phyloP scores from a whole-genome alignment of 2,797 vertebrate species.

The Poeciliopsis turneri region DNA sequence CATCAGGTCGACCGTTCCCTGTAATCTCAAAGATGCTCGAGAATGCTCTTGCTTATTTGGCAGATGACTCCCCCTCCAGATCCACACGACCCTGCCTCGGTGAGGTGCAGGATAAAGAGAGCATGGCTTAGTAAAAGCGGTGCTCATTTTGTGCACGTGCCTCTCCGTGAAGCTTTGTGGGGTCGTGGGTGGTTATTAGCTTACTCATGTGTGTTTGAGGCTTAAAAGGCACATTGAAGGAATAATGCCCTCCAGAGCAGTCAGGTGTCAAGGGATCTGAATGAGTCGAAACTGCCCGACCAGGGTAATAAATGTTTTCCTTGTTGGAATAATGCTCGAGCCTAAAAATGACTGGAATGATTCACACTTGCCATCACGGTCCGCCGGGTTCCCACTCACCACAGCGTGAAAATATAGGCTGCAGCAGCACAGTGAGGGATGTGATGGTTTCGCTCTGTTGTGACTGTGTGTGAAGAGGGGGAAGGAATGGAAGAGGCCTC shows the following conservation, averaged over 20 bases:
- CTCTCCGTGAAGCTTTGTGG: neutral
- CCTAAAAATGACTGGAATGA: constrained; percentile 59
- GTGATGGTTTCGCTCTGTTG: constrained; percentile 37
- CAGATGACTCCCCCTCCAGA: neutral
- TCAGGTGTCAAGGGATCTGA: constrained; percentile 38
- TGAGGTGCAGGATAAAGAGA: constrained; percentile 3
- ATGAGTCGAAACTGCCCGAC: constrained; percentile 39
- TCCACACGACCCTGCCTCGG: constrained; percentile 35
- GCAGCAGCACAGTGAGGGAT: constrained; percentile 49
- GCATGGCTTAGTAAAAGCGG: constrained; percentile 24
- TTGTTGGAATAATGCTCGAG: constrained; percentile 52
- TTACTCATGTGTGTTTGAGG: constrained; percentile 6
- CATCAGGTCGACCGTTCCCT: neutral
- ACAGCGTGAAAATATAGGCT: constrained; percentile 54
- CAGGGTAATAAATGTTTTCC: constrained; percentile 56
- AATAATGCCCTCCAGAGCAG: constrained; percentile 34
- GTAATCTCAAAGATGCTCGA: neutral
- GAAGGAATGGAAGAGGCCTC: constrained; percentile 41
- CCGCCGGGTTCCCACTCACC: constrained; percentile 43
- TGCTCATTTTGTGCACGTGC: constrained; percentile 20
- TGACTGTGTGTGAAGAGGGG: constrained; percentile 19
- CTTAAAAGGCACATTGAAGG: constrained; percentile 26
- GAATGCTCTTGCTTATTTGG: neutral
- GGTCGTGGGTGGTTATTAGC: constrained; percentile 15
- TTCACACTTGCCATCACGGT: constrained; percentile 45